Conservation (phyloP, 2,113 vertebrate genomes). For the Lagenorhynchus albirostris region DNA sequence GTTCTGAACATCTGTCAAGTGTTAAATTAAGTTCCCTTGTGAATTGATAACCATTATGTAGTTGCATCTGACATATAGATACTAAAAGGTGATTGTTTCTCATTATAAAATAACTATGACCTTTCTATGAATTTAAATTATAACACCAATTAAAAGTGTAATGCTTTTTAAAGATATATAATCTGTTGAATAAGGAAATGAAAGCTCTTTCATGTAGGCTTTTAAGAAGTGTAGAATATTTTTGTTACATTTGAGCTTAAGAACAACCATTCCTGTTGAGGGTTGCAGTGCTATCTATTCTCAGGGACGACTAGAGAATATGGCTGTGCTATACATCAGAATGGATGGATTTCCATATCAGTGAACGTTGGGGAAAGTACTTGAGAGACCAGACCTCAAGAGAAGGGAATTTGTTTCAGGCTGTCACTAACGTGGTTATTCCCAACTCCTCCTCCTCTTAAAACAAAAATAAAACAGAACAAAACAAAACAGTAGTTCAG, state of each 20-base stretch:
- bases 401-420: neutral
- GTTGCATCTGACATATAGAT: slow-evolving; percentile 14
- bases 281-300: neutral
- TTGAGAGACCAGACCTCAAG: neutral
- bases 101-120: slow-evolving; percentile 34
- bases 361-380: neutral
- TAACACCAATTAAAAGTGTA: neutral
- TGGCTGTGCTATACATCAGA: neutral
- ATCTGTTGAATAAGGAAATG: slow-evolving; percentile 3
- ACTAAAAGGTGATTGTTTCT: slow-evolving; percentile 18
- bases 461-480: neutral
- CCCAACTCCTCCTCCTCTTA: neutral
- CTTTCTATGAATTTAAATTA: slow-evolving; percentile 32
- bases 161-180: slow-evolving; percentile 1
- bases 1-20: slow-evolving; percentile 57
- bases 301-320: neutral
- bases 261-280: neutral
- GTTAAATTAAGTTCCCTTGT: slow-evolving; percentile 46
- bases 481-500: neutral
- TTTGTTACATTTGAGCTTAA: slow-evolving; percentile 28
- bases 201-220: neutral
- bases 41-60: slow-evolving; percentile 44
- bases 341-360: neutral
- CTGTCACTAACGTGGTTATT: neutral
- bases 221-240: neutral